A percentile compares a stretch with the other conserved stretches of the same genome.
Evolutionary conservation across 2,113 vertebrate genomes (phyloP).

Genomic region (Pachyramphus minor): DNA sequence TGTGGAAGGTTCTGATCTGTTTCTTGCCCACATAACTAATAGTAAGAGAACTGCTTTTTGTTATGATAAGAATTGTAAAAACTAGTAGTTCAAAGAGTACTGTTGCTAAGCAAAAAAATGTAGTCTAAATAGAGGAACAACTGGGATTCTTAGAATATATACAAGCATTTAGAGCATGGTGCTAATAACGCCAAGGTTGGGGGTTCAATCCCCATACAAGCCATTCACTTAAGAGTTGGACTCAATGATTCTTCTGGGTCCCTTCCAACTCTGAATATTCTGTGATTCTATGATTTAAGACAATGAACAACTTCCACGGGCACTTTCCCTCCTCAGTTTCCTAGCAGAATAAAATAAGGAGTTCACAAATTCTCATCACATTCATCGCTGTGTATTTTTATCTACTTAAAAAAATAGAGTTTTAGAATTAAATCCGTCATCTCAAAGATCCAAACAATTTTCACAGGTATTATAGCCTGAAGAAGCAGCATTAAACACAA

Average conservation of each 20-base stretch:
- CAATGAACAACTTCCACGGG: background rate
- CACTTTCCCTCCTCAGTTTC: background rate
- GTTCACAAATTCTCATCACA: background rate
- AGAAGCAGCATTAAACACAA: background rate
- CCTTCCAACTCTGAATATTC: background rate
- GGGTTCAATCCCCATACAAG: background rate
- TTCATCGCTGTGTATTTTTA: background rate
- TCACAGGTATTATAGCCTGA: background rate
- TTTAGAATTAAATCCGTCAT: background rate
- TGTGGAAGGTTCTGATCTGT: background rate
- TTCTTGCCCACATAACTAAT: background rate
- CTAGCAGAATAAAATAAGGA: background rate
- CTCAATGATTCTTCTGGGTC: background rate
- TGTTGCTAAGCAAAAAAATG: background rate
- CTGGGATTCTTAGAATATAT: background rate
- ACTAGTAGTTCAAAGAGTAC: background rate
- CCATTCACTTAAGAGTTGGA: background rate
- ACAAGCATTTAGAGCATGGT: constrained; percentile 29
- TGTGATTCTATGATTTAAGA: background rate
- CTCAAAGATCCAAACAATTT: background rate
- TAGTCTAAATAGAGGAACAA: background rate
- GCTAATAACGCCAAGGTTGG: constrained; percentile 52
- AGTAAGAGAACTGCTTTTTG: background rate
- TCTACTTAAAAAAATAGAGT: background rate
- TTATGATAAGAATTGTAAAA: background rate